Percentiles rank a stretch among this genome's conserved stretches.
phyloP scores from a whole-genome alignment of 1,140 invertebrate genomes.

The Drosophila nebulosa region DNA sequence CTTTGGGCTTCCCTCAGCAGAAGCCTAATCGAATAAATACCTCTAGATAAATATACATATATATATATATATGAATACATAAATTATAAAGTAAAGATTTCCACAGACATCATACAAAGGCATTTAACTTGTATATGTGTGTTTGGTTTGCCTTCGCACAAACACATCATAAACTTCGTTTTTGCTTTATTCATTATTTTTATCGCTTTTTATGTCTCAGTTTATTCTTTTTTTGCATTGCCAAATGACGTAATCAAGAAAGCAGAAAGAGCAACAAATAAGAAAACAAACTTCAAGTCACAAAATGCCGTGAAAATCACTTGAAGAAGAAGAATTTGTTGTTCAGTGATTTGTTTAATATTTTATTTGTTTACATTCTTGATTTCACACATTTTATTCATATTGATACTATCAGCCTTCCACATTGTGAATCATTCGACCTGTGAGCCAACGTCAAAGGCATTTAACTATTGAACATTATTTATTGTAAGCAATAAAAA shows the following conservation, averaged over 20 bases:
- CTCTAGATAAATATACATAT: constrained; percentile 23
- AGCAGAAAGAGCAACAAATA: constrained; percentile 8
- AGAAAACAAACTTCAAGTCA: constrained; percentile 15
- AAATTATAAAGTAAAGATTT: background rate
- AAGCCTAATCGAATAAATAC: constrained; percentile 1
- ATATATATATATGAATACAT: background rate
- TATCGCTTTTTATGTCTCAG: constrained; percentile 36
- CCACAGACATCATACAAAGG: background rate
- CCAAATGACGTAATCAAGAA: constrained; percentile 55
- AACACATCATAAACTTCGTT: constrained; percentile 42
- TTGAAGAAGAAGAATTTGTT: background rate
- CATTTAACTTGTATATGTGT: constrained; percentile 5
- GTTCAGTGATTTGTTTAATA: background rate
- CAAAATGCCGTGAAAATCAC: background rate
- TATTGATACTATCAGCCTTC: constrained; percentile 1
- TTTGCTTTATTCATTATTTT: constrained; percentile 40
- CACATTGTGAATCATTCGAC: constrained; percentile 26
- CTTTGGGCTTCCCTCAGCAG: background rate
- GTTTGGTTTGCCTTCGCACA: background rate
- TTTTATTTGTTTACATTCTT: background rate
- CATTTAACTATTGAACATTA: constrained; percentile 17
- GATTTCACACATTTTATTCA: constrained; percentile 1
- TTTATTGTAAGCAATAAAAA: constrained; percentile 27
- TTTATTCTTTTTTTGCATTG: background rate
- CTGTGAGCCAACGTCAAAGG: constrained; percentile 25